phyloP scores from a whole-genome alignment of 2,797 vertebrate genomes.

The Acipenser oxyrinchus region DNA sequence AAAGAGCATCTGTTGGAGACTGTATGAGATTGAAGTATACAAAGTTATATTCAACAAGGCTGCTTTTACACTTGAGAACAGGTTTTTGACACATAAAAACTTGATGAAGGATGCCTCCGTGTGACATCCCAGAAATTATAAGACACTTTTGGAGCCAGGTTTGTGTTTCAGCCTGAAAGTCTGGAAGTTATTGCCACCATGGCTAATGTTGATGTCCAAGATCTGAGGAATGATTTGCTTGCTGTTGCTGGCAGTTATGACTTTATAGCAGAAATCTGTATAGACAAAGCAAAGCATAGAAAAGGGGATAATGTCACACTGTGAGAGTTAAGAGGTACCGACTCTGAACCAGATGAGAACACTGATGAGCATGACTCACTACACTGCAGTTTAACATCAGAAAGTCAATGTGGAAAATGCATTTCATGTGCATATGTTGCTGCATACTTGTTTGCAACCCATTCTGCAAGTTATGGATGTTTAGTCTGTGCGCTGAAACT shows the following conservation, averaged over 20 bases:
- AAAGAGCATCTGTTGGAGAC: background rate
- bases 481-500: background rate
- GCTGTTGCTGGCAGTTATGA: too few species aligned
- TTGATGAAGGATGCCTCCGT: background rate
- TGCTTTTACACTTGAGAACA: background rate
- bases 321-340: too few species aligned
- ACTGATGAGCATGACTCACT: too few species aligned
- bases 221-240: background rate
- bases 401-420: too few species aligned
- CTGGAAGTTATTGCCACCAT: background rate
- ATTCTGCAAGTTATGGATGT: too few species aligned
- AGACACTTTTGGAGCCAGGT: background rate
- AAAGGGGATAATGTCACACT: too few species aligned
- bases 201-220: background rate
- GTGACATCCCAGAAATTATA: background rate
- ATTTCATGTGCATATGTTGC: too few species aligned
- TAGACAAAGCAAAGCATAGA: too few species aligned
- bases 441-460: too few species aligned
- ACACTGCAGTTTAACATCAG: too few species aligned
- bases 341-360: too few species aligned
- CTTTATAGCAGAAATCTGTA: too few species aligned
- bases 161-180: background rate
- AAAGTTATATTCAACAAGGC: background rate
- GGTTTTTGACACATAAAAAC: background rate
- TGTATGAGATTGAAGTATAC: background rate